Base-by-base conservation (phyloP, 1,140 invertebrate species). In the Saxidomus purpurata region DNA sequence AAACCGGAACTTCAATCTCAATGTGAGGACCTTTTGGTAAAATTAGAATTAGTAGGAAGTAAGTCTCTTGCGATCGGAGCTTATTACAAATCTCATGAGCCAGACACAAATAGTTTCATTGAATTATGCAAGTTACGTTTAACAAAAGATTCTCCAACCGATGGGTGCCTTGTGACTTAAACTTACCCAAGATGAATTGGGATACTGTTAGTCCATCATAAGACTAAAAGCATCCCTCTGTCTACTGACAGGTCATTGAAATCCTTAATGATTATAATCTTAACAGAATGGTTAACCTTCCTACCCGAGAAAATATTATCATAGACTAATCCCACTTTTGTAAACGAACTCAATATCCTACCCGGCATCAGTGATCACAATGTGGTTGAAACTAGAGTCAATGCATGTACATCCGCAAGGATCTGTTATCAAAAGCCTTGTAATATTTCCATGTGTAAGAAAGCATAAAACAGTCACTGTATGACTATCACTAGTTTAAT, bases 361-460 rank as follows among this genome's bases (percentile, higher is more conserved):
- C 82, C 82, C 1, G 67, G 82, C 38, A 84, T 71, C 28, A 84
- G 82, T 52, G 61, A 84, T 28, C 34, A 69, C 34, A 63, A 83
- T 55, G 34, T 83, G 4, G 80, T 83, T 4, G 43, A 83, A 67
- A 31, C 17, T 3, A 34, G 71, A 84, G 82, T 84, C 34, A 69
- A 71, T 71, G 71, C n/a, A n/a, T n/a, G n/a, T n/a, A n/a, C n/a
- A n/a, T n/a, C n/a, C n/a, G n/a, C n/a, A n/a, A n/a, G n/a, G n/a
- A n/a, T n/a, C n/a, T 31, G 40, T 84, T 84, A 84, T 19, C 52
- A 84, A 71, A 69, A 84, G 40, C 43, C 61, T 36, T 19, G 15
- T 13, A 63, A 40, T 19, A 71, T 38, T 34, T 17, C 34, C 19
- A 1, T 84, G 4, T 63, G 71, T 67, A n/a, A n/a, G n/a, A n/a